A percentile compares a stretch with the other conserved stretches of the same genome.
phyloP scores from a whole-genome alignment of 2,113 vertebrate genomes.

The Phrynosoma platyrhinos region DNA sequence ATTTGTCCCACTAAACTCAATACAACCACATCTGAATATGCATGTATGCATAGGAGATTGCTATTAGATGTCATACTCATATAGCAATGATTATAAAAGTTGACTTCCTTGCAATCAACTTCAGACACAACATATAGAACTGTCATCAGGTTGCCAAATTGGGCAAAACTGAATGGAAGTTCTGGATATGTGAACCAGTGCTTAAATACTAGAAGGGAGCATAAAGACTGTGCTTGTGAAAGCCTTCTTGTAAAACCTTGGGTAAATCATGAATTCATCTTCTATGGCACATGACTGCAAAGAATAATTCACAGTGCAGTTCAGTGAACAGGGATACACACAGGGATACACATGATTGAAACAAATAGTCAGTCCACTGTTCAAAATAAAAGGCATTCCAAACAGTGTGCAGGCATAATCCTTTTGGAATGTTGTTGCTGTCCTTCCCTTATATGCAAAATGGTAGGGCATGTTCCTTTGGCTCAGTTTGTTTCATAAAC shows the following conservation, averaged over 20 bases:
- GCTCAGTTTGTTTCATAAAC: not conserved
- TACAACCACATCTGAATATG: too few species aligned
- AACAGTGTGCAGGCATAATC: not conserved
- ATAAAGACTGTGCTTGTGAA: not conserved
- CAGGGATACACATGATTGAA: not conserved
- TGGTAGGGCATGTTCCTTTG: not conserved
- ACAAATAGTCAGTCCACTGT: not conserved
- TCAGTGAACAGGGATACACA: not conserved
- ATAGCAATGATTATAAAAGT: too few species aligned
- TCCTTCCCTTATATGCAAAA: not conserved
- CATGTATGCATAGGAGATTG: too few species aligned
- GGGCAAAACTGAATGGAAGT: not conserved
- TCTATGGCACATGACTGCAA: not conserved
- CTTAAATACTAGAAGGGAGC: not conserved
- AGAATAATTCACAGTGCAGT: not conserved
- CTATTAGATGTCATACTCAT: too few species aligned
- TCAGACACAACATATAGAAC: not conserved
- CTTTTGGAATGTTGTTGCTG: not conserved
- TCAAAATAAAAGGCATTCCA: not conserved
- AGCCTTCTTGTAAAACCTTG: not conserved
- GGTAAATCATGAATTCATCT: too few species aligned
- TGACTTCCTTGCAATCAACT: not conserved
- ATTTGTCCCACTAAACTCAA: too few species aligned
- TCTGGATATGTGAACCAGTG: not conserved
- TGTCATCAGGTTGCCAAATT: not conserved